Conservation (phyloP, 1,140 invertebrate genomes). For the Pseudomyrmex flavicornis region DNA sequence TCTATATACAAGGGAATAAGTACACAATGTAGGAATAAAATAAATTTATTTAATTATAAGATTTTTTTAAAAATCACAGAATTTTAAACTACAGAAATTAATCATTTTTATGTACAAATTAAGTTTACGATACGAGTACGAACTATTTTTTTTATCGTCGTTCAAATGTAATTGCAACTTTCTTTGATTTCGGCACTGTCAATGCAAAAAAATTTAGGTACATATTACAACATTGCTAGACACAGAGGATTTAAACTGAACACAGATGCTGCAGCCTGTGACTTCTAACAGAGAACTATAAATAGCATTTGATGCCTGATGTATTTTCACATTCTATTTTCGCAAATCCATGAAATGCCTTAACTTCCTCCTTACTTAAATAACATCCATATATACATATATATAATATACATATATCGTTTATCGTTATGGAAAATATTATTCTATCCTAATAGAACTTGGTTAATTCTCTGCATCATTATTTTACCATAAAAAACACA, state of each 20-base stretch:
- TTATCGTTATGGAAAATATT: conserved; percentile 44
- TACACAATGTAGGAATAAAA: not conserved
- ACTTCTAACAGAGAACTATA: conserved; percentile 83
- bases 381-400: conserved; percentile 65
- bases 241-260: conserved; percentile 71
- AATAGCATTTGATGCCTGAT: conserved; percentile 83
- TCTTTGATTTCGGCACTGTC: not conserved
- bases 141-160: not conserved
- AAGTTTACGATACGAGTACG: not conserved
- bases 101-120: not conserved
- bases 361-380: conserved; percentile 73
- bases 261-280: conserved; percentile 78
- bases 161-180: conserved; percentile 16
- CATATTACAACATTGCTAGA: conserved; percentile 79
- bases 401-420: not conserved
- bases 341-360: conserved; percentile 78
- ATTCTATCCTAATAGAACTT: conserved; percentile 11
- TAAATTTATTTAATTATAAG: not conserved
- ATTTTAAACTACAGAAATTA: too few species aligned
- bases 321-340: conserved; percentile 82
- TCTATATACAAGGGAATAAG: too few species aligned
- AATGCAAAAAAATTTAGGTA: conserved; percentile 66
- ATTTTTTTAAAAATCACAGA: too few species aligned
- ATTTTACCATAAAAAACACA: not conserved
- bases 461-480: not conserved